Percentiles rank a stretch among this genome's conserved stretches.
These are phyloP conservation scores for Pluvialis apricaria DNA, from an alignment of 2,113 vertebrate genomes.

Conservation along the genomic window DNA sequence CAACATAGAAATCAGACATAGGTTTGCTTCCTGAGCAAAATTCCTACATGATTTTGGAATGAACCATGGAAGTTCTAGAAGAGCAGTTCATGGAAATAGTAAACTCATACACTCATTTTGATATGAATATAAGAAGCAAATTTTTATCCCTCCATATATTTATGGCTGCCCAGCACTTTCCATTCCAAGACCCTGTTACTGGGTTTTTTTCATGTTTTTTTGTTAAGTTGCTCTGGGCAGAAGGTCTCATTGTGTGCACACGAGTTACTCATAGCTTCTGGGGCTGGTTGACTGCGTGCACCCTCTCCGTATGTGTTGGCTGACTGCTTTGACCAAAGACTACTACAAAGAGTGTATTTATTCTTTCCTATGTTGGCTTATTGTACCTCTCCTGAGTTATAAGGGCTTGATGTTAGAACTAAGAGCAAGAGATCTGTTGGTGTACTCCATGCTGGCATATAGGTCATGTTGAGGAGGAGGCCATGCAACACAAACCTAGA, in stretches of 20 bases:
- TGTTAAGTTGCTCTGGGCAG: background rate
- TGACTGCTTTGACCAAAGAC: background rate
- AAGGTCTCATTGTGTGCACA: background rate
- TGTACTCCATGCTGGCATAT: background rate
- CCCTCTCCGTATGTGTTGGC: accelerated
- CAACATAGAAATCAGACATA: background rate
- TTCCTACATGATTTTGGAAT: background rate
- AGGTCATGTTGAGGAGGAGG: background rate
- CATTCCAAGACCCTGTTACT: background rate
- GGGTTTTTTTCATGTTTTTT: background rate
- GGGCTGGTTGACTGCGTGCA: background rate
- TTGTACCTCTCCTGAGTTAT: background rate
- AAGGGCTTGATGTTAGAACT: background rate
- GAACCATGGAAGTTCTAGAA: background rate
- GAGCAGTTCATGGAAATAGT: background rate
- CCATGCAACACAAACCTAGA: background rate
- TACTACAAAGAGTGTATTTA: background rate
- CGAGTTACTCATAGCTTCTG: background rate
- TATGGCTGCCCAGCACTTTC: background rate
- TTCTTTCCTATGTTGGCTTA: background rate
- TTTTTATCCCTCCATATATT: background rate
- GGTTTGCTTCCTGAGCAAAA: background rate
- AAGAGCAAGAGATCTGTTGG: background rate
- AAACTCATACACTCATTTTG: background rate
- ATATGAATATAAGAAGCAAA: background rate